Base-by-base conservation (phyloP, 2,113 vertebrate species). In the Haemorhous mexicanus region DNA sequence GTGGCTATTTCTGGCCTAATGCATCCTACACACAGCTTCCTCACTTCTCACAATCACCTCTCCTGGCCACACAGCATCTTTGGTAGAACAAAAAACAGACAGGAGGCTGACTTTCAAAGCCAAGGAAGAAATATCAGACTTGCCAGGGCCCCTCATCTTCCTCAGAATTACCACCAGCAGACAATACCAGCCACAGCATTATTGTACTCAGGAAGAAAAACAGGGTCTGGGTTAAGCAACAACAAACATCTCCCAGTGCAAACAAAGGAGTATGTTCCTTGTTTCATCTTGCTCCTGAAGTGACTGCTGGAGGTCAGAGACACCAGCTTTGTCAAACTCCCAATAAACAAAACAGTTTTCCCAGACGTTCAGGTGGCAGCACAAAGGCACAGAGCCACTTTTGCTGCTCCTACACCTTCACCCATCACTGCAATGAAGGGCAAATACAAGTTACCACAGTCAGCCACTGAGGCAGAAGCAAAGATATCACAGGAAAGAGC, bases 31-130 rank as follows among this genome's bases (percentile, higher is more conserved):
- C 41, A 66, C 7, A 49, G 41, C 79, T 83, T 76, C 80, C 78
- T 47, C 68, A 49, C 24, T 88, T 43, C 35, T 39, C n/a, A 41
- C 49, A 66, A 28, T 9, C 79, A 69, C 85, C 79, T 66, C 0
- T 0, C n/a, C 28, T 0, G 0, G 47, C 43, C 3, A 0, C 64
- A 58, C 24, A 28, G 39, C 86, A 68, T 7, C 61, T 32, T 49
- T 22, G 32, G 52, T 16, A 59, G 83, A 89, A 74, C 24, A 86
- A 55, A 37, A 52, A 32, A 4, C 59, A 90, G 47, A 47, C 2
- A 53, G 23, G 11, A 72, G 16, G 28, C 35, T 52, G 61, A 63
- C 47, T 39, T 89, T 50, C 66, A 81, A 86, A 82, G 64, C 20
- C 62, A 35, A 68, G 32, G 56, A 73, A 50, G 32, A 80, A 76